Conservation (phyloP, 1,140 invertebrate species). For the Lordiphosa clarofinis region DNA sequence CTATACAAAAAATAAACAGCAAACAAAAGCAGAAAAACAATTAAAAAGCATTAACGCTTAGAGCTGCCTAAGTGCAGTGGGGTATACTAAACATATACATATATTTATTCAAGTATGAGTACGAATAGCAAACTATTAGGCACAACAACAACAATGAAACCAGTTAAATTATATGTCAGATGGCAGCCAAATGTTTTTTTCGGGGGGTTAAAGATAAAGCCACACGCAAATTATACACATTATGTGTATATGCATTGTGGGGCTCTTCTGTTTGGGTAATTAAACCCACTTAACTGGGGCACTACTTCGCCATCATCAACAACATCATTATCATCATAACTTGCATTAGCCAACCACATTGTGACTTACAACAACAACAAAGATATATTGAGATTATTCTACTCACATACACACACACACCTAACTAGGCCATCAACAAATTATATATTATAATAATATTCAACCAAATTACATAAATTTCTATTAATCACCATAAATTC, state of each 20-base stretch:
- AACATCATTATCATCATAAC: constrained; percentile 6
- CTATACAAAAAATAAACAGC: constrained; percentile 20
- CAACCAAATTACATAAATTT: too few relatives aligned
- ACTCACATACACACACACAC: constrained; percentile 11
- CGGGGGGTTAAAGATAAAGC: constrained; percentile 11
- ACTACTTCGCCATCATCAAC: constrained; percentile 4
- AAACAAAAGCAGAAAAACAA: constrained; percentile 37
- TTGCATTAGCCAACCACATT: constrained; percentile 73
- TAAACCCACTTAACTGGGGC: constrained; percentile 48
- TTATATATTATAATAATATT: constrained; percentile 18
- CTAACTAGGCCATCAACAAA: constrained; percentile 68
- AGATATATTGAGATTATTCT: constrained; percentile 33
- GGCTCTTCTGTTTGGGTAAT: constrained; percentile 18
- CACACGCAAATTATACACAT: constrained; percentile 12
- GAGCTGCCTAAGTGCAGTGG: constrained; percentile 64
- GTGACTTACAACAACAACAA: constrained; percentile 62
- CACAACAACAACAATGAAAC: constrained; percentile 31
- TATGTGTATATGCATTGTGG: background rate
- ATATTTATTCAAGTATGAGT: constrained; percentile 17
- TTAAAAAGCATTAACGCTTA: constrained; percentile 74
- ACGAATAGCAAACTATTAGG: background rate
- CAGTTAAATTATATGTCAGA: constrained; percentile 39
- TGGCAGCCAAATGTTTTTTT: constrained; percentile 32
- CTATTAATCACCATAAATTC: too few relatives aligned
- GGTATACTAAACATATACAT: constrained; percentile 33